Percentiles rank a stretch among this genome's conserved stretches.
Evolutionary conservation across 2,113 vertebrate species (phyloP).

Genomic region (Hoplias malabaricus): DNA sequence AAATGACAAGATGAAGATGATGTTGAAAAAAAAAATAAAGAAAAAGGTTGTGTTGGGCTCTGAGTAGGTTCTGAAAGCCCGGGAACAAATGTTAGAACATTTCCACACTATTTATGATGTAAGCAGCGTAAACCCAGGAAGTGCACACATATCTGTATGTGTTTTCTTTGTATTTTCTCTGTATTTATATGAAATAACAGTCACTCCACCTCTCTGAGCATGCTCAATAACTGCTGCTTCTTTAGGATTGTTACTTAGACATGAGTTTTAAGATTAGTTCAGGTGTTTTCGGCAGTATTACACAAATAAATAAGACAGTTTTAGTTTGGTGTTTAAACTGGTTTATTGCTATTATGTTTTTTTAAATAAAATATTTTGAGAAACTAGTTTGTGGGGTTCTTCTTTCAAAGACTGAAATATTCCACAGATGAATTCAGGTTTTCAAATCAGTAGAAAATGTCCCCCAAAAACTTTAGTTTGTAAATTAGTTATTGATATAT

Average conservation of each 20-base stretch:
- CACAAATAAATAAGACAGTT: constrained; percentile 59
- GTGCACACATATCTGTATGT: constrained; percentile 53
- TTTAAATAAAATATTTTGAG: constrained; percentile 75
- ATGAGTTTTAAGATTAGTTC: constrained; percentile 71
- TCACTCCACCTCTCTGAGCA: constrained; percentile 52
- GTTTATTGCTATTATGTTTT: constrained; percentile 70
- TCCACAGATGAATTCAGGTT: neutral
- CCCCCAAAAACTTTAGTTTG: too few species aligned
- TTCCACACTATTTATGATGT: constrained; percentile 70
- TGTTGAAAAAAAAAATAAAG: neutral
- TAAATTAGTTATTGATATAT: too few species aligned
- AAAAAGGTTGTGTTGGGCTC: neutral
- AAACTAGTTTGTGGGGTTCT: constrained; percentile 24
- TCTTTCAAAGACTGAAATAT: neutral
- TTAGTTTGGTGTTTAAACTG: constrained; percentile 80
- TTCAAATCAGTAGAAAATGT: too few species aligned
- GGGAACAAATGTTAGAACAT: constrained; percentile 34
- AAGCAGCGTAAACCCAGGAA: constrained; percentile 44
- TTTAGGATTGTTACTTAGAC: constrained; percentile 68
- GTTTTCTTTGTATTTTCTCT: constrained; percentile 64
- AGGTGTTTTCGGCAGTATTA: constrained; percentile 65
- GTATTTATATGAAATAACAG: constrained; percentile 66
- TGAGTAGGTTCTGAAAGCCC: neutral
- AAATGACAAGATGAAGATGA: neutral
- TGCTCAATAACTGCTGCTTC: constrained; percentile 67